Conservation (phyloP, 2,113 vertebrate species). For the Grammomys surdaster region DNA sequence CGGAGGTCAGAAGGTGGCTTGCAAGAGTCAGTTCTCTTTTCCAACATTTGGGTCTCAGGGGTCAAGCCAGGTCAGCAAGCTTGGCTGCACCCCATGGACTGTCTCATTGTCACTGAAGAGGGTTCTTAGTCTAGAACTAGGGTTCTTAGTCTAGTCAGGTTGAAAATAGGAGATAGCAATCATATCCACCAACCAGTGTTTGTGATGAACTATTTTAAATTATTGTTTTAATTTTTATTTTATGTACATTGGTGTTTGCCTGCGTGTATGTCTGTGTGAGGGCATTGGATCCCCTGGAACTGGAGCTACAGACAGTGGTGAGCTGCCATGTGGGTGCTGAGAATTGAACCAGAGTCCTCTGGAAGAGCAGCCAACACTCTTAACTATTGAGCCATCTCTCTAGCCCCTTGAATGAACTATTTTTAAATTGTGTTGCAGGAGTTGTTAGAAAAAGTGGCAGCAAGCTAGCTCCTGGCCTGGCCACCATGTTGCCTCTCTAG, state of each 20-base stretch:
- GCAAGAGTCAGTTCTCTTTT: neutral
- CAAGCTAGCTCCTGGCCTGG: too few relatives aligned
- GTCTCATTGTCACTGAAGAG: neutral
- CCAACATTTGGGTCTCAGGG: neutral
- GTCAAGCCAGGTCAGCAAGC: neutral
- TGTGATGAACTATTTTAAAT: neutral
- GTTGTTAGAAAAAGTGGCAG: too few relatives aligned
- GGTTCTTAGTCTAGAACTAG: neutral
- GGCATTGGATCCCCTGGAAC: neutral
- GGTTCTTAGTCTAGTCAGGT: neutral
- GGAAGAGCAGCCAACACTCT: neutral
- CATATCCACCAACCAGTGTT: neutral
- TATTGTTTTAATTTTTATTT: neutral
- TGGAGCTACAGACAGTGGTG: neutral
- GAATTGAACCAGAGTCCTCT: neutral
- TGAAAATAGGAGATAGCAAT: neutral
- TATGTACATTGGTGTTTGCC: neutral
- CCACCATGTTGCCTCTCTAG: too few relatives aligned
- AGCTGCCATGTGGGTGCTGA: neutral
- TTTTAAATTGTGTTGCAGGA: neutral
- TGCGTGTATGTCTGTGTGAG: neutral
- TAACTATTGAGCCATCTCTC: neutral
- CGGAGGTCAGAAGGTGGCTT: too few relatives aligned
- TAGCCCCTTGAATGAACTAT: neutral
- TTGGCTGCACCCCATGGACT: neutral